Evolutionary conservation across 2,113 vertebrate species (phyloP).

Genomic region (Australoheros scitulus): DNA sequence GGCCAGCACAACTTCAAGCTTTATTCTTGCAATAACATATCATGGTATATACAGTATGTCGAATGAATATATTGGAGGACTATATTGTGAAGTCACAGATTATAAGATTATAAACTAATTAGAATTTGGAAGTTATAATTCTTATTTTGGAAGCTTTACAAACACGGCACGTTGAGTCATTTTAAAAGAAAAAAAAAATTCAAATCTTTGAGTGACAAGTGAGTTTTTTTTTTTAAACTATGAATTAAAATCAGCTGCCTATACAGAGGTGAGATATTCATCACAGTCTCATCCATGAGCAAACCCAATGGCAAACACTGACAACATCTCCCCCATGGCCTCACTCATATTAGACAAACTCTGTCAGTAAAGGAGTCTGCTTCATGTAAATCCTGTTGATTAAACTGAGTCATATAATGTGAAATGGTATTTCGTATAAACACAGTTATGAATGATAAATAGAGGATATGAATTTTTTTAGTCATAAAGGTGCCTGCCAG

Average conservation of each 20-base stretch:
- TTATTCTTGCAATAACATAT: conserved; percentile 53
- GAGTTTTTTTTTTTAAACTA: conserved; percentile 17
- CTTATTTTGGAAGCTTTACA: conserved; percentile 6
- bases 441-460: conserved; percentile 74
- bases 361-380: conserved; percentile 66
- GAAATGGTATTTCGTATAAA: conserved; percentile 61
- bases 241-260: conserved; percentile 58
- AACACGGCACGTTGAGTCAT: not conserved
- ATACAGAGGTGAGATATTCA: conserved; percentile 72
- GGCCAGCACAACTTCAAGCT: conserved; percentile 48
- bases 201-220: conserved; percentile 45
- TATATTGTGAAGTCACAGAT: not conserved
- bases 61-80: conserved; percentile 23
- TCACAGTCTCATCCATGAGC: conserved; percentile 68
- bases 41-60: conserved; percentile 2
- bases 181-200: conserved; percentile 42
- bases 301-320: conserved; percentile 79
- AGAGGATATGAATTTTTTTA: conserved; percentile 61
- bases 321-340: conserved; percentile 71
- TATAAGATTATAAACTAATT: conserved; percentile 18
- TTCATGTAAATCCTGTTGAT: conserved; percentile 62
- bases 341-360: conserved; percentile 76
- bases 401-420: conserved; percentile 72
- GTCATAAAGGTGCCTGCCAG: conserved; percentile 11
- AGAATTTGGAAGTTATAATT: conserved; percentile 19